Percentiles rank a stretch among this genome's conserved stretches.
Conservation (phyloP, 2,113 vertebrate genomes). For the Himantopus leucocephalus region DNA sequence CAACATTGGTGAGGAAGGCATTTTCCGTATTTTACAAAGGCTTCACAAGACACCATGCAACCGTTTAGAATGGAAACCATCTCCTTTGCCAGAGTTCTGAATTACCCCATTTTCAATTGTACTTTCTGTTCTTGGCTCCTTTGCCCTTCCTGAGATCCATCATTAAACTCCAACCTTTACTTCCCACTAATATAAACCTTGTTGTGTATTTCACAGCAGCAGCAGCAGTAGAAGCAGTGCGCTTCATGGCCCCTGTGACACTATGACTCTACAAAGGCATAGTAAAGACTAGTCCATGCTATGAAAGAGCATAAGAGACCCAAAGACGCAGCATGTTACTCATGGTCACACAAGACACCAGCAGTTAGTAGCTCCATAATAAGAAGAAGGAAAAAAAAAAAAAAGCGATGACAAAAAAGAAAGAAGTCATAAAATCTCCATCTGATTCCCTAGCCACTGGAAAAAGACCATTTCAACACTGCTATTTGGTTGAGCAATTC, state of each 20-base stretch:
- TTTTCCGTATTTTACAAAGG: neutral
- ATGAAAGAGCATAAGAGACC: neutral
- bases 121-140: neutral
- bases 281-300: neutral
- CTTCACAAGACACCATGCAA: neutral
- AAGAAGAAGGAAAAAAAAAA: neutral
- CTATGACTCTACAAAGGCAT: neutral
- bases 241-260: neutral
- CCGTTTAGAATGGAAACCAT: neutral
- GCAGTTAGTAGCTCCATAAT: neutral
- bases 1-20: neutral
- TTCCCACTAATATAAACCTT: neutral
- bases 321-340: neutral
- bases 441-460: neutral
- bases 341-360: neutral
- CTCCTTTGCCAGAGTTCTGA: neutral
- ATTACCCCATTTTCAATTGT: neutral
- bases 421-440: neutral
- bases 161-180: neutral
- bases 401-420: neutral
- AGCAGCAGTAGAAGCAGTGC: neutral
- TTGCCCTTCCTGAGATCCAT: neutral
- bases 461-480: neutral
- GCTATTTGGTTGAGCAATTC: neutral
- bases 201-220: neutral